Evolutionary conservation across 2,113 vertebrate genomes (phyloP).

Genomic region (Corythaixoides concolor): DNA sequence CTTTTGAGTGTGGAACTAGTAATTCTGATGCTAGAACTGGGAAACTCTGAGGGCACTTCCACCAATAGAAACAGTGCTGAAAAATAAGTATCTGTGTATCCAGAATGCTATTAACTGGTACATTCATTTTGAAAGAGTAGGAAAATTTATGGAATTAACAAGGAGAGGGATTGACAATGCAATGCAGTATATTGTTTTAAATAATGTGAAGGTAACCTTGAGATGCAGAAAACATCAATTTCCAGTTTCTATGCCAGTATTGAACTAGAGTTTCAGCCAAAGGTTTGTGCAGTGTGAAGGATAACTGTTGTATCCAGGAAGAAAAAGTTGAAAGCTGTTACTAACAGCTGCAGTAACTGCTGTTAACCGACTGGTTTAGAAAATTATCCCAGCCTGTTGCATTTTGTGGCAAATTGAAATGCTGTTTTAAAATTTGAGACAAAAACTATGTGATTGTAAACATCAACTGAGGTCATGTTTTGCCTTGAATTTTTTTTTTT

Average conservation of each 20-base stretch:
- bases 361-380: neutral
- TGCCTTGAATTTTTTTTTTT: neutral
- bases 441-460: neutral
- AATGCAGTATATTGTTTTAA: neutral
- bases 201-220: neutral
- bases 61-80: neutral
- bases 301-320: neutral
- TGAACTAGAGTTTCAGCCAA: neutral
- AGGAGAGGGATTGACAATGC: neutral
- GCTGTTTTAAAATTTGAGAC: neutral
- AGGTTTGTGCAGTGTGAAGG: neutral
- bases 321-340: neutral
- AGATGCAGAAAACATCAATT: neutral
- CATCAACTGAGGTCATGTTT: neutral
- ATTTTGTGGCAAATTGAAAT: neutral
- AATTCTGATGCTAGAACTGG: neutral
- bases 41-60: accelerated
- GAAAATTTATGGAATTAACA: neutral
- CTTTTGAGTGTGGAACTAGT: neutral
- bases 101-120: neutral
- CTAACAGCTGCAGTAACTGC: neutral
- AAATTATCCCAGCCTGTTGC: neutral
- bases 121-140: neutral
- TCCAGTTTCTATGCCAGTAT: neutral
- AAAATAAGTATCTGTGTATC: neutral